These are phyloP conservation scores for Eolophus roseicapilla DNA, from an alignment of 2,113 vertebrate genomes.

Conservation along the genomic window DNA sequence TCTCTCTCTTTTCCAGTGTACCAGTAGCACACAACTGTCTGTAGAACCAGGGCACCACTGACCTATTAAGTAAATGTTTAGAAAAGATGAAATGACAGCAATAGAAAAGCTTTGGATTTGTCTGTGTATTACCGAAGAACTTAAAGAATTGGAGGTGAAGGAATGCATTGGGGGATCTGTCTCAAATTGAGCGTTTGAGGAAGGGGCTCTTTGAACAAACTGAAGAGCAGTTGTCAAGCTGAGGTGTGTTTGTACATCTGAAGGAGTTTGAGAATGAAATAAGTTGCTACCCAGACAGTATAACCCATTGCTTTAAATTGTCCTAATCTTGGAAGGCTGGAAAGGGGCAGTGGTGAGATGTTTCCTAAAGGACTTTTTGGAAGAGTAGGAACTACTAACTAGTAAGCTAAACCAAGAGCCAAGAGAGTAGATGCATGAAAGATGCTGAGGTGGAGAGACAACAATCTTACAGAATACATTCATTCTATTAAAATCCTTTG, in stretches of 20 bases:
- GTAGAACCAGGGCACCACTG: neutral
- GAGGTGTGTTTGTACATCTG: neutral
- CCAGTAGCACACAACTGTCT: neutral
- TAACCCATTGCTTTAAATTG: neutral
- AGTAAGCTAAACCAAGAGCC: neutral
- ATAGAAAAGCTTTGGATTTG: neutral
- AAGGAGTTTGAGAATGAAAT: neutral
- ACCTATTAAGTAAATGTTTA: neutral
- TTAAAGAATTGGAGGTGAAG: neutral
- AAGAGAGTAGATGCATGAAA: rapidly evolving
- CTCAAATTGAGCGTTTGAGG: neutral
- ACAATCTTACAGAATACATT: neutral
- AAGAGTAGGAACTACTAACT: neutral
- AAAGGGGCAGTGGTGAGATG: neutral
- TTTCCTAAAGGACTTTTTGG: neutral
- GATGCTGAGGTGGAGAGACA: neutral
- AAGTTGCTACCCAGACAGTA: neutral
- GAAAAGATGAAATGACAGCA: neutral
- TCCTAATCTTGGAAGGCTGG: neutral
- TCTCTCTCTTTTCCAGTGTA: neutral
- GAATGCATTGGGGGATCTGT: neutral
- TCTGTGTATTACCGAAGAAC: neutral
- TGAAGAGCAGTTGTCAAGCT: neutral
- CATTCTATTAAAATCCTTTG: neutral
- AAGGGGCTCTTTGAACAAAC: neutral